Evolutionary conservation across 2,888 invertebrate species (phyloP).

Genomic region (Spisula subtruncata): DNA sequence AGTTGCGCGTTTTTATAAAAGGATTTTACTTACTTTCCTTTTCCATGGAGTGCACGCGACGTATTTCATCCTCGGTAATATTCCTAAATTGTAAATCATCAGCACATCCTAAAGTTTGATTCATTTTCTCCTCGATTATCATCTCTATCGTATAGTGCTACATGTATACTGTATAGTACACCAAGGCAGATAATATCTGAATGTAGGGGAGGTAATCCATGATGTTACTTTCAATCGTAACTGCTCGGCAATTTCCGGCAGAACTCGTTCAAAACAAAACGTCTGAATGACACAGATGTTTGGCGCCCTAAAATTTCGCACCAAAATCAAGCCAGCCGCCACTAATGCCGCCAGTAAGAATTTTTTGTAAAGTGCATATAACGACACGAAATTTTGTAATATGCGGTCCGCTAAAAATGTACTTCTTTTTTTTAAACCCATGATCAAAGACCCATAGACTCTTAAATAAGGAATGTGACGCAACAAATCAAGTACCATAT

Average conservation of each 20-base stretch:
- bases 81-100: constrained; percentile 52
- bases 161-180: background rate
- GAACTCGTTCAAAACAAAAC: background rate
- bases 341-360: too few species aligned
- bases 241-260: background rate
- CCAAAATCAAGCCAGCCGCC: too few species aligned
- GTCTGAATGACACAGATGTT: background rate
- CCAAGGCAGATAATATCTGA: background rate
- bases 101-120: background rate
- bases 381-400: too few species aligned
- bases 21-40: constrained; percentile 54
- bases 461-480: too few species aligned
- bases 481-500: too few species aligned
- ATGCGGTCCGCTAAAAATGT: too few species aligned
- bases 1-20: too few species aligned
- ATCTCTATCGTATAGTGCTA: background rate
- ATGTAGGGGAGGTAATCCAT: background rate
- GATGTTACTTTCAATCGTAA: background rate
- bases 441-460: too few species aligned
- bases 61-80: constrained; percentile 53
- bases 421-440: too few species aligned
- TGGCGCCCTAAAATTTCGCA: background rate
- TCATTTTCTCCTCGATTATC: background rate
- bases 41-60: constrained; percentile 54
- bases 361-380: too few species aligned